phyloP scores from a whole-genome alignment of 2,113 vertebrate genomes.

The Neoarius graeffei region DNA sequence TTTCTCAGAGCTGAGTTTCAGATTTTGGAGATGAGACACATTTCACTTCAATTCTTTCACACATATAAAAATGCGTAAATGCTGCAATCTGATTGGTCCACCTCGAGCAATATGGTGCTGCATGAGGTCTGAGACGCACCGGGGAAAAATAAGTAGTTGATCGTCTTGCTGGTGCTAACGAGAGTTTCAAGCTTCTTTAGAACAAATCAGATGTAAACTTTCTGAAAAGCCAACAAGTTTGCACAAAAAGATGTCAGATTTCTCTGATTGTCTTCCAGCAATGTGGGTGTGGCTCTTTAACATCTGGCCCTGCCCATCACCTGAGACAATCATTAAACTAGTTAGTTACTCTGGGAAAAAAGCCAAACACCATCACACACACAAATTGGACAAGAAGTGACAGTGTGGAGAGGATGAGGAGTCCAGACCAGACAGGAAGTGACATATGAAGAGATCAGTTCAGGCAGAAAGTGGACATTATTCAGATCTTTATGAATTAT shows the following conservation, averaged over 20 bases:
- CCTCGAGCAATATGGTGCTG: slow-evolving; percentile 44
- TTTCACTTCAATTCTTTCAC: not conserved
- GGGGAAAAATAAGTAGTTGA: not conserved
- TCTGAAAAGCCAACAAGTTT: slow-evolving; percentile 17
- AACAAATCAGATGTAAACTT: slow-evolving; percentile 15
- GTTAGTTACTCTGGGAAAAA: slow-evolving; percentile 32
- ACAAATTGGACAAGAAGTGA: not conserved
- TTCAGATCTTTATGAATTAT: slow-evolving; percentile 66
- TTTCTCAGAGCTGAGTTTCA: slow-evolving; percentile 27
- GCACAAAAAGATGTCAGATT: slow-evolving; percentile 41
- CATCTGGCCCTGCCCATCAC: slow-evolving; percentile 26
- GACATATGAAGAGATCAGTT: not conserved
- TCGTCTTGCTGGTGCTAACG: slow-evolving; percentile 44
- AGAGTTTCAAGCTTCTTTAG: not conserved
- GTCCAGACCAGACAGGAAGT: not conserved
- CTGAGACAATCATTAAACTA: slow-evolving; percentile 34
- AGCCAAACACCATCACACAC: not conserved
- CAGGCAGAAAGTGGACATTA: slow-evolving; percentile 30
- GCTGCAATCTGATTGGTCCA: slow-evolving; percentile 40
- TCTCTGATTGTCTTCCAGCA: slow-evolving; percentile 45
- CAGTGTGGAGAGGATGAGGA: not conserved
- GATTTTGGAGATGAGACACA: slow-evolving; percentile 1
- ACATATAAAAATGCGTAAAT: not conserved
- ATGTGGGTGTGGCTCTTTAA: slow-evolving; percentile 1
- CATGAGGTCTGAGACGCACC: not conserved